Evolutionary conservation across 2,797 vertebrate species (phyloP).

Genomic region (Sebastolobus alascanus): DNA sequence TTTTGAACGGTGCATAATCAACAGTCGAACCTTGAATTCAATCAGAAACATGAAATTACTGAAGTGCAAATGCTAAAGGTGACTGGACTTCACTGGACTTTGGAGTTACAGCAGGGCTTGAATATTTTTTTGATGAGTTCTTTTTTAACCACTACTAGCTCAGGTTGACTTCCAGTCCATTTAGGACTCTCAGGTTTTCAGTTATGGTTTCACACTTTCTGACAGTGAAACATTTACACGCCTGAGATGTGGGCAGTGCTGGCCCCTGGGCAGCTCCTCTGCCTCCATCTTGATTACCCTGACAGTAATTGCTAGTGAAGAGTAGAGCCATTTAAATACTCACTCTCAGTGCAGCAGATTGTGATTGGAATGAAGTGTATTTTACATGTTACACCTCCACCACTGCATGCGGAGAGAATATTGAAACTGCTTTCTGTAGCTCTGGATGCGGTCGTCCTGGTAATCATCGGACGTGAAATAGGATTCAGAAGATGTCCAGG

Average conservation of each 20-base stretch:
- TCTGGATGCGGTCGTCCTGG: background rate
- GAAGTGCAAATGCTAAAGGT: background rate
- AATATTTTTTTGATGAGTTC: background rate
- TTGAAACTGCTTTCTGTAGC: conserved; percentile 25
- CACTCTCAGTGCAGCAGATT: background rate
- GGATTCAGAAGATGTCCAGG: conserved; percentile 37
- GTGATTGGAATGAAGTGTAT: conserved; percentile 10
- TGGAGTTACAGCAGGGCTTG: background rate
- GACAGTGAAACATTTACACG: conserved; percentile 17
- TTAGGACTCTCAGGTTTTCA: conserved; percentile 1
- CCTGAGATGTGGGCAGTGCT: conserved; percentile 1
- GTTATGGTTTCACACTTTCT: conserved; percentile 23
- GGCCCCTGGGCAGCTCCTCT: conserved; percentile 23
- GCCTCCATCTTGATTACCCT: conserved; percentile 31
- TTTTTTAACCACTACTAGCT: background rate
- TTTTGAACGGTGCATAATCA: background rate
- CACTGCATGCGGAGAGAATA: conserved; percentile 13
- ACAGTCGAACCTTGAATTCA: background rate
- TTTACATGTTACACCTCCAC: conserved; percentile 18
- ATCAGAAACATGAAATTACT: conserved; percentile 6
- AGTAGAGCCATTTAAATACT: conserved; percentile 26
- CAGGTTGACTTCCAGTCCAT: background rate
- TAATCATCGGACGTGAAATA: conserved; percentile 52
- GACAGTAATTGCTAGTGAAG: conserved; percentile 35
- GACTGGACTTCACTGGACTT: conserved; percentile 1